Evolutionary conservation across 2,113 vertebrate species (phyloP), one percentile per base, ranked within the genome.

Genomic region (Malurus alboscapulatus): DNA sequence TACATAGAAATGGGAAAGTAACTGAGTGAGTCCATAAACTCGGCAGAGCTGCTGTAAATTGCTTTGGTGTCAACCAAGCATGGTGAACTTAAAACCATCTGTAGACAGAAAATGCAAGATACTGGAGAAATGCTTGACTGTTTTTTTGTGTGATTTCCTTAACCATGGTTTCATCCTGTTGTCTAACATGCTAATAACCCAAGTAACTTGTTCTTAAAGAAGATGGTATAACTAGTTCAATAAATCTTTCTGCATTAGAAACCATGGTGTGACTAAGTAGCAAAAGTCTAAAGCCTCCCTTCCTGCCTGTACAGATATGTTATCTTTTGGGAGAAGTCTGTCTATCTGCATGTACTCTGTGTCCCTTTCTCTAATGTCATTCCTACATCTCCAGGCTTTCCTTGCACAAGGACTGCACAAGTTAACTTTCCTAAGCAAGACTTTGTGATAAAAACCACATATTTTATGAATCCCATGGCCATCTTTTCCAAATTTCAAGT

Each of bases 401-500:
- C 34, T 54, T 2, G 2, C 24, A 24, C 3, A 10, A 36, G 14
- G 8, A 87, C 2, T 2, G 10, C 10, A 27, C 4, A 59, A 59
- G 18, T 32, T 62, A 53, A 38, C 9, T 26, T 53, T 20, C 12
- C 26, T 27, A 27, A 77, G 57, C 12, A 77, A 79, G 34, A 50
- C 2, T 14, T 57, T 22, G 17, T 13, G 17, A 62, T 59, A 32
- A 58, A 72, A 85, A 69, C 42, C 38, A 58, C 11, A 8, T 17
- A n/a, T 7, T 8, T 2, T 29, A 8, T 7, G 9, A 61, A 38
- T 47, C 4, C 11, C 5, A 25, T 7, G 12, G 38, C 5, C 5
- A 18, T 36, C 53, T 67, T 53, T 84, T 78, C 14, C 27, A 1
- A 83, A 80, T 84, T 91, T 50, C 1, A 8, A 42, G 62, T 15